These are phyloP conservation scores for Baronia brevicornis DNA, from an alignment of 2,888 invertebrate genomes.

Conservation along the genomic window DNA sequence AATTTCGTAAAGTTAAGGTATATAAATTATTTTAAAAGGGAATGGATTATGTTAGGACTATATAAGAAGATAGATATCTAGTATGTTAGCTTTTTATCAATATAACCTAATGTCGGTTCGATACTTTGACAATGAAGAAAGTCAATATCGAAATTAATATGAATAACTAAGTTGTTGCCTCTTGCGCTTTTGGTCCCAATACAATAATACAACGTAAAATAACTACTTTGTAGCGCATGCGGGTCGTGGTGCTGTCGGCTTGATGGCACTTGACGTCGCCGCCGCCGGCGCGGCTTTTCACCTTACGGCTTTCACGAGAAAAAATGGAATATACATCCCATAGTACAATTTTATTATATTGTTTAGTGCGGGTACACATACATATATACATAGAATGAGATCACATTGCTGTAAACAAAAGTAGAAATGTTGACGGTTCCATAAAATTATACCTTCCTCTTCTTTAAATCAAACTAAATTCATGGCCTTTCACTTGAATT, in stretches of 20 bases:
- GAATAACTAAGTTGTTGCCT: constrained; percentile 15
- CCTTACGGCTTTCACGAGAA: constrained; percentile 48
- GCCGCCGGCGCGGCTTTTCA: constrained; percentile 39
- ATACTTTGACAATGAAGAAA: too few species aligned
- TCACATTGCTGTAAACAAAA: constrained; percentile 9
- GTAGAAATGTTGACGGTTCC: too few species aligned
- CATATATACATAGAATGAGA: constrained; percentile 10
- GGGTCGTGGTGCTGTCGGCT: constrained; percentile 49
- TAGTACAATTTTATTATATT: constrained; percentile 20
- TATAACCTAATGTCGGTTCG: too few species aligned
- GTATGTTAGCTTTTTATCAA: too few species aligned
- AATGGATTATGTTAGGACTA: too few species aligned
- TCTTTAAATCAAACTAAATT: too few species aligned
- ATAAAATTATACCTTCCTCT: too few species aligned
- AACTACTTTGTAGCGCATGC: constrained; percentile 55
- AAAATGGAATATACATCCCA: constrained; percentile 33
- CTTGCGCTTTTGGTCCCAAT: constrained; percentile 51
- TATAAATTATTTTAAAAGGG: too few species aligned
- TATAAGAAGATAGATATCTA: too few species aligned
- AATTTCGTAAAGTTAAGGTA: too few species aligned
- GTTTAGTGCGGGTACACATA: constrained; percentile 16
- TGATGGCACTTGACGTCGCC: constrained; percentile 55
- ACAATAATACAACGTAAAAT: constrained; percentile 43
- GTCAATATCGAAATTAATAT: not conserved
- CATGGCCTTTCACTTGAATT: too few species aligned